phyloP scores from a whole-genome alignment of 2,113 vertebrate genomes.

The Marmota flaviventris region DNA sequence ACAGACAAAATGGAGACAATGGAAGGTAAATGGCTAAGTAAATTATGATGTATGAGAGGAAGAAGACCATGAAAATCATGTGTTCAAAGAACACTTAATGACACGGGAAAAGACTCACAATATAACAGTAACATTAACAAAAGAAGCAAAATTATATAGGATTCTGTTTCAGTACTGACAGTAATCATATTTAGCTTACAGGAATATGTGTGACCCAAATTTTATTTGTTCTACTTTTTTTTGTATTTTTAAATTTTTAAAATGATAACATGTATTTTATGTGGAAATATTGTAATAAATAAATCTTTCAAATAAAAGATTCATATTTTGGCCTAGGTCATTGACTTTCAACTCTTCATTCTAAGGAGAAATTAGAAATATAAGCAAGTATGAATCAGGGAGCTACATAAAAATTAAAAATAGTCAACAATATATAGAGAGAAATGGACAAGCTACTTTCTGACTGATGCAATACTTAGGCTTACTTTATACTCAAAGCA shows the following conservation, averaged over 20 bases:
- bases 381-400: not conserved
- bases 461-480: not conserved
- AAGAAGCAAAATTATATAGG: not conserved
- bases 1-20: not conserved
- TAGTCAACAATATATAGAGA: not conserved
- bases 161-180: not conserved
- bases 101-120: not conserved
- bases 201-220: not conserved
- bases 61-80: not conserved
- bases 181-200: not conserved
- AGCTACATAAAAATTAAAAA: not conserved
- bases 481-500: not conserved
- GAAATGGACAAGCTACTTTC: not conserved
- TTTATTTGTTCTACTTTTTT: not conserved
- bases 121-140: not conserved
- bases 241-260: not conserved
- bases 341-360: constrained; percentile 5
- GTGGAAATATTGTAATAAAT: not conserved
- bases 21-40: not conserved
- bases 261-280: not conserved
- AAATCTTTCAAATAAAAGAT: not conserved
- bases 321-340: not conserved
- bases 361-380: not conserved
- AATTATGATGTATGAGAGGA: too few species aligned
- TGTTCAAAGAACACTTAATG: not conserved